Base-by-base conservation (phyloP, 2,888 invertebrate genomes). In the Pterostichus madidus region DNA sequence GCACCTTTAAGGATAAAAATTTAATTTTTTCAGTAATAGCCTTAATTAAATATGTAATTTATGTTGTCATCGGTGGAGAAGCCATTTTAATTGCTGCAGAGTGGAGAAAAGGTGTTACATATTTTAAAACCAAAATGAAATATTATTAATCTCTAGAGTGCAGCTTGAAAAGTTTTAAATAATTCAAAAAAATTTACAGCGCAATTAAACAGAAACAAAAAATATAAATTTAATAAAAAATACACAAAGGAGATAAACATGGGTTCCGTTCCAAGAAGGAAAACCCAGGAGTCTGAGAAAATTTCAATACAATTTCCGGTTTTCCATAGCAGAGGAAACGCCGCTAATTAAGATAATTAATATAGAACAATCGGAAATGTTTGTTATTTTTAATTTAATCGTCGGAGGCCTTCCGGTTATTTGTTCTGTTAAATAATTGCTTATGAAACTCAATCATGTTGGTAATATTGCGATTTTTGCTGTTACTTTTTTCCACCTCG, bases 341-440 rank as follows among this genome's bases (percentile, higher is more conserved):
- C 6, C 11, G n/a, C 64, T 64, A 64, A 61, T 32, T 61, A 61
- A 61, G 61, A 61, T 61, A 61, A 64, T 64, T 64, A 64, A 64
- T 64, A 64, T 64, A 64, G 35, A 64, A 64, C 32, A 64, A 13
- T 32, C 32, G 64, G 64, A 64, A 64, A 64, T 64, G 32, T 64
- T 64, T 64, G 64, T 64, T 64, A 64, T 64, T 64, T 64, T 64
- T 64, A 64, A 64, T 32, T 64, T 32, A 64, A 35, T 35, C 64
- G 13, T 13, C 64, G 13, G 24, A 64, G 32, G 31, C 64, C 59
- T 17, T 11, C 13, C 5, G 35, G 49, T 32, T 64, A 32, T 35
- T 64, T 64, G 32, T 64, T 64, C 13, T 13, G 32, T 64, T 32
- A 32, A 11, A 35, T 64, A 64, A 35, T 35, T 35, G 35, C 35